Percentiles rank a stretch among this genome's conserved stretches.
These are phyloP conservation scores for Canis aureus DNA, from an alignment of 2,113 vertebrate genomes.

Conservation along the genomic window DNA sequence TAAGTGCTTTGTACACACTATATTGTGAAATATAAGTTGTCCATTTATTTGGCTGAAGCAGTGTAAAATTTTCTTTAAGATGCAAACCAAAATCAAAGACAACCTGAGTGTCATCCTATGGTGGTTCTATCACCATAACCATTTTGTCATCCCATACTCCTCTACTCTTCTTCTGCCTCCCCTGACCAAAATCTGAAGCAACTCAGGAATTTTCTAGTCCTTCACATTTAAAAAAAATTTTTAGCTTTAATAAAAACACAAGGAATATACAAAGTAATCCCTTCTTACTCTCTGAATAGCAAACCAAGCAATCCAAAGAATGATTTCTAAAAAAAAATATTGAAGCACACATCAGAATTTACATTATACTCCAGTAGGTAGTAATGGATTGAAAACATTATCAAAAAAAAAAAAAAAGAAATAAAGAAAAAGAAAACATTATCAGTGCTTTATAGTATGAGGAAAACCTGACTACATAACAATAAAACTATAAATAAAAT, in stretches of 20 bases:
- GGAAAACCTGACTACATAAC: neutral
- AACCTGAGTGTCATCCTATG: neutral
- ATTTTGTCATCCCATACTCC: neutral
- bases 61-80: neutral
- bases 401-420: too few relatives aligned
- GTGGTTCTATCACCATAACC: neutral
- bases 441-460: neutral
- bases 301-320: conserved; percentile 32
- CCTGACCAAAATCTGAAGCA: neutral
- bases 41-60: conserved; percentile 5
- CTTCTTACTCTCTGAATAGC: neutral
- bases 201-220: neutral
- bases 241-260: conserved; percentile 52
- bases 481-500: neutral
- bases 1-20: neutral
- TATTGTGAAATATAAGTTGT: neutral
- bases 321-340: conserved; percentile 59
- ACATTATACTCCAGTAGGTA: neutral
- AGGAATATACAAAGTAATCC: neutral
- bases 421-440: neutral
- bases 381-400: conserved; percentile 48
- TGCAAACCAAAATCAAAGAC: conserved; percentile 14
- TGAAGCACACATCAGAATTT: conserved; percentile 29
- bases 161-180: neutral
- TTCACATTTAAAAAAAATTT: neutral